Evolutionary conservation across 1,140 invertebrate species (phyloP), one percentile per base, ranked within the genome.

Genomic region (Papilio aristodemus): DNA sequence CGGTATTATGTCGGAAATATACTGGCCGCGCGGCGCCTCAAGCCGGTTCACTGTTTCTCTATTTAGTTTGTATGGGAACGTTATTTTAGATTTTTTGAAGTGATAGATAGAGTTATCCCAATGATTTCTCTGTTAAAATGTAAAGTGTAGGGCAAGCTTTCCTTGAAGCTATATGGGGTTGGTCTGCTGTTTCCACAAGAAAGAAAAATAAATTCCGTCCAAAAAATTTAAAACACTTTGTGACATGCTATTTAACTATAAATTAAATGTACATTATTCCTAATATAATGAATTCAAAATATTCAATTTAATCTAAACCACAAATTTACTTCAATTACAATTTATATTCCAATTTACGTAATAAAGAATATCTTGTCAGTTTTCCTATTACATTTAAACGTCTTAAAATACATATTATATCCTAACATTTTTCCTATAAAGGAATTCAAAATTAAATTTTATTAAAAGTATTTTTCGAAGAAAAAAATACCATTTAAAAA

Each of bases 1-100:
- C 89, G 89, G 89, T 91, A 91, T 91, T 91, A 91, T 91, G 89
- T 91, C 89, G 89, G 89, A 91, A 91, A 91, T 91, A 91, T 91
- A 91, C 88, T 85, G 89, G 87, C 80, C 78, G 86, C 82, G 76
- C 78, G 79, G 83, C 85, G 89, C 78, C 86, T 89, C 85, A 81
- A 84, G 89, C 88, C 89, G 86, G 80, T 86, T 80, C 77, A 85
- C 81, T 63, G 77, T 87, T 91, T 89, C 69, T 71, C 75, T 74
- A 90, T 91, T 91, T 91, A 91, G 85, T 91, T 91, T 91, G 88
- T 91, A 91, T 90, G 89, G 85, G 78, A 83, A 90, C 81, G 79
- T 87, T 89, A 82, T 85, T 85, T 90, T 90, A 71, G 77, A 84
- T 87, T 89, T 91, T 91, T 90, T 84, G 73, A 87, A 76, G 73